Percentiles rank a stretch among this genome's conserved stretches.
phyloP scores from a whole-genome alignment of 23 tunicate genomes.

The Botrylloides violaceus region DNA sequence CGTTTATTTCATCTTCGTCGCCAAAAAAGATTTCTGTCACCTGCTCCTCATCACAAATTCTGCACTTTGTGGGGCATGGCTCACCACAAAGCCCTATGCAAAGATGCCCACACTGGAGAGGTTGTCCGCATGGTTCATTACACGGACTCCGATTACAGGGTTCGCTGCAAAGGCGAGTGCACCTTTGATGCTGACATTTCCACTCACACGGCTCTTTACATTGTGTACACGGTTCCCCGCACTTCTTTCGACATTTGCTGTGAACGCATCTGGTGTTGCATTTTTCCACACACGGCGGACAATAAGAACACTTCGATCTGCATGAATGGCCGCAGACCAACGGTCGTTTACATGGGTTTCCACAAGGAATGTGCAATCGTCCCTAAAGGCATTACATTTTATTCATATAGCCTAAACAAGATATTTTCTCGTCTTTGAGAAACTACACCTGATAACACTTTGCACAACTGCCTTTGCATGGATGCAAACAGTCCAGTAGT shows the following conservation, averaged over 20 bases:
- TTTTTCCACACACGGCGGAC: constrained; percentile 73
- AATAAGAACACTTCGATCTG: constrained; percentile 38
- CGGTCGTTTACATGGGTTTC: constrained; percentile 38
- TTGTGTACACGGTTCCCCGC: constrained; percentile 51
- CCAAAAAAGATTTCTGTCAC: constrained; percentile 80
- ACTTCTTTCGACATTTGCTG: constrained; percentile 48
- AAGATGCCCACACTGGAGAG: constrained; percentile 39
- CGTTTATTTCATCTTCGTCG: constrained; percentile 76
- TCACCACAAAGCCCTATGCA: constrained; percentile 91
- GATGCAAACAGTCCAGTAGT: constrained; percentile 59
- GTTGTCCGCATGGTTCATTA: constrained; percentile 55
- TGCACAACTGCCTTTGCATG: constrained; percentile 72
- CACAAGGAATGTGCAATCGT: constrained; percentile 61
- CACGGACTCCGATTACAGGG: constrained; percentile 68
- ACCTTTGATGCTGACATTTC: constrained; percentile 56
- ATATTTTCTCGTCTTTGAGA: no score
- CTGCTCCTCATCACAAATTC: constrained; percentile 60
- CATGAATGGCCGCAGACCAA: constrained; percentile 89
- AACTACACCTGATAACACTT: constrained; percentile 48
- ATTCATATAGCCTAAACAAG: neutral
- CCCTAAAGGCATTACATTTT: constrained; percentile 24
- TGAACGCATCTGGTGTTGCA: constrained; percentile 74
- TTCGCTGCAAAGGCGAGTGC: constrained; percentile 57
- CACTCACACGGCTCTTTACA: constrained; percentile 75
- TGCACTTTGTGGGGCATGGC: constrained; percentile 72